Base-by-base conservation (phyloP, 1,140 invertebrate species). In the Tribolium castaneum region DNA sequence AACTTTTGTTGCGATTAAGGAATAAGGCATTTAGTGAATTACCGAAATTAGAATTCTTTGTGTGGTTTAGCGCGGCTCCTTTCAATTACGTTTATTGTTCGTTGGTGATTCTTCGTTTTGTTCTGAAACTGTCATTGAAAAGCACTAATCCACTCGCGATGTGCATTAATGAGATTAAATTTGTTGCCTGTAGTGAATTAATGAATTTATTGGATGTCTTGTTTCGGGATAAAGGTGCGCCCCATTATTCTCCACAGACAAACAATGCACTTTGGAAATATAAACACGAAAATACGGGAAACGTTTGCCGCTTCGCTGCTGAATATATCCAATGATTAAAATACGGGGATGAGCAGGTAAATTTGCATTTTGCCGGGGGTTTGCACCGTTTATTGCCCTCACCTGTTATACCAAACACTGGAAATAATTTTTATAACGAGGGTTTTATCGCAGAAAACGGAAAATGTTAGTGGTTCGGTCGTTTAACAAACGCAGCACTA, bases 161-260 rank as follows among this genome's bases (percentile, higher is more conserved):
- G 12, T 66, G 59, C 59, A 66, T 66, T 66, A 66, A 66, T 35
- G 59, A 5, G 59, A 66, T 66, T 66, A 66, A 66, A 66, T 35
- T 59, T 66, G 30, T 66, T 35, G 59, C n/a, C 10, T 66, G 22
- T 14, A 66, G 25, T 14, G 59, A 66, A 66, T 66, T 66, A 66
- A 66, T 34, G 30, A 66, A 66, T 66, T 66, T 66, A 66, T 66
- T 66, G 22, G 59, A 66, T 66, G 30, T 66, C 59, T 66, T 66
- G 59, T 66, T 66, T 30, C 59, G 59, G 59, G 25, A 22, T 35
- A 12, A n/a, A 35, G 59, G 59, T 13, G 12, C 13, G 30, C 59
- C 30, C n/a, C n/a, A 13, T 66, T 39, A 45, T 45, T 66, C 4
- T 13, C 54, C 22, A 59, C 19, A 16, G 54, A n/a, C 54, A 59